Evolutionary conservation across 2,888 invertebrate genomes (phyloP).

Genomic region (Cryptops parisi): DNA sequence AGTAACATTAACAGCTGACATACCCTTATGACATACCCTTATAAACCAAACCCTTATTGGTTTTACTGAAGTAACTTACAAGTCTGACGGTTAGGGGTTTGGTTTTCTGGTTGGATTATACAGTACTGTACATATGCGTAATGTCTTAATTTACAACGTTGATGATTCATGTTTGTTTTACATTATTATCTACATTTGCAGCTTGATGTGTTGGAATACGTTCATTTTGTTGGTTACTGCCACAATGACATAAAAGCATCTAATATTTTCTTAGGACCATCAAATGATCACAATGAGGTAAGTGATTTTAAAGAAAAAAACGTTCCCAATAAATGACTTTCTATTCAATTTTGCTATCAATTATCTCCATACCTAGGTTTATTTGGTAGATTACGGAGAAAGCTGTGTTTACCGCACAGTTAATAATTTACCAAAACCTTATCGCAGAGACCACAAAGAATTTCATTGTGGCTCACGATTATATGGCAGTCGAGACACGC

Average conservation of each 20-base stretch:
- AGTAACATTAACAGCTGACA: too few species aligned
- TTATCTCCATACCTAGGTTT: conserved; percentile 34
- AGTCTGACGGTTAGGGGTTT: too few species aligned
- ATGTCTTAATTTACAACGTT: too few species aligned
- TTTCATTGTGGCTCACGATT: conserved; percentile 96
- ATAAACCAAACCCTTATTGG: too few species aligned
- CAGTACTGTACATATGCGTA: too few species aligned
- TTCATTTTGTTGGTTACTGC: conserved; percentile 82
- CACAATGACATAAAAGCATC: conserved; percentile 98
- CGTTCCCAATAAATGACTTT: too few species aligned
- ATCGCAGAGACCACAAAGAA: conserved; percentile 69
- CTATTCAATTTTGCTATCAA: not conserved
- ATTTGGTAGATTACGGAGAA: conserved; percentile 84
- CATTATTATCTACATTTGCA: conserved; percentile 36
- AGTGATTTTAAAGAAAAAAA: too few species aligned
- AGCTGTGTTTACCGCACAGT: conserved; percentile 61
- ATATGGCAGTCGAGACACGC: conserved; percentile 96
- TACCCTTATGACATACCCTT: too few species aligned
- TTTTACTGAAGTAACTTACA: too few species aligned
- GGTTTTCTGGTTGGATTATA: too few species aligned
- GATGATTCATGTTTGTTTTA: conserved; percentile 3
- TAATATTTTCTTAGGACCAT: conserved; percentile 76
- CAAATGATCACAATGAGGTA: too few species aligned
- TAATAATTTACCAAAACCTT: conserved; percentile 65
- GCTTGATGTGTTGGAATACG: conserved; percentile 78